Base-by-base conservation (phyloP, 2,113 vertebrate species). In the Calyptomena viridis region DNA sequence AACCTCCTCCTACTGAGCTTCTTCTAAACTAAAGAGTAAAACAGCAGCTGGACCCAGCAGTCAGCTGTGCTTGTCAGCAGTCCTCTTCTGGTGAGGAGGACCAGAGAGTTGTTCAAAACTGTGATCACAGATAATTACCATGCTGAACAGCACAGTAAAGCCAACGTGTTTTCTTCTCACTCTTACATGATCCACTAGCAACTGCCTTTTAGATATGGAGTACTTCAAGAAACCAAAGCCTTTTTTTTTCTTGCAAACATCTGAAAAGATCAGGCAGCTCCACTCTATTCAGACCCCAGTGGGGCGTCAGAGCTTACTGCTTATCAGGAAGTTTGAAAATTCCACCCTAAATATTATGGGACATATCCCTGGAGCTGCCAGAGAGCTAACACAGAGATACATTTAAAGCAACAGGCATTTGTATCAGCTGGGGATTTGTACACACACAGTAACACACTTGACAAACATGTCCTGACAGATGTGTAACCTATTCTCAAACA, bases 71-170 rank as follows among this genome's bases (percentile, higher is more conserved):
- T 30, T 79, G 62, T 64, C 91, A 87, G 91, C 85, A 83, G 62
- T 9, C 46, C 9, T n/a, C 33, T 55, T 82, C 40, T 47, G 59
- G 49, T 2, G 28, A 81, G 58, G 52, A 84, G 73, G 17, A 78
- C 52, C 56, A 2, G 30, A 39, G 62, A 30, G 87, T 59, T 92
- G 84, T 79, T 87, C 91, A 92, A 92, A 87, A 76, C 88, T 62
- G 42, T 18, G 66, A 84, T 47, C 77, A 49, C 60, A 76, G 73
- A 49, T 58, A 78, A 72, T 88, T 74, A 86, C 79, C 0, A 4
- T 21, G 59, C 62, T 62, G 46, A 87, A 71, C 85, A 78, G 79
- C 13, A 2, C 67, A 63, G 93, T 3, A 86, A 86, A 90, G 69
- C 56, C 5, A 2, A 11, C 21, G 53, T 40, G 84, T 56, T 33